Evolutionary conservation across 2,888 invertebrate species (phyloP).

Genomic region (Mactromeris polynyma): DNA sequence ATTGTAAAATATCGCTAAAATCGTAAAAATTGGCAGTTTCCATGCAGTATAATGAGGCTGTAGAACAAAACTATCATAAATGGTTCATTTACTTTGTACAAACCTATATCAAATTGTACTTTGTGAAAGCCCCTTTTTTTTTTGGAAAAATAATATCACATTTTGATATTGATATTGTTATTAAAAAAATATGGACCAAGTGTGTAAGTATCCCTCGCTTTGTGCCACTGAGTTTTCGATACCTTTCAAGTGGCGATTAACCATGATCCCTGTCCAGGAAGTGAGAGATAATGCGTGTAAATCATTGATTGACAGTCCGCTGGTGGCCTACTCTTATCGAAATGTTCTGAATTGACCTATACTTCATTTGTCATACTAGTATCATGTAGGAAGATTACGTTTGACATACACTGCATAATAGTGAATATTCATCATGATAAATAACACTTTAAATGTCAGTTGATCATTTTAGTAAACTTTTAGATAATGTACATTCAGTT

Average conservation of each 20-base stretch:
- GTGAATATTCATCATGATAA: not conserved
- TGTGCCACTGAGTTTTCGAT: not conserved
- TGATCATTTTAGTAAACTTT: not conserved
- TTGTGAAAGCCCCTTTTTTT: too few species aligned
- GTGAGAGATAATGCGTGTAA: not conserved
- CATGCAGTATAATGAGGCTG: too few species aligned
- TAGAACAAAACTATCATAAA: too few species aligned
- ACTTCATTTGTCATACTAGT: not conserved
- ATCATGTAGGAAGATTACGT: not conserved
- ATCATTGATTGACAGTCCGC: constrained; percentile 4
- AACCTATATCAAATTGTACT: too few species aligned
- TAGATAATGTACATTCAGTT: not conserved
- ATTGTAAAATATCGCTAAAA: too few species aligned
- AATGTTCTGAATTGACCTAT: not conserved
- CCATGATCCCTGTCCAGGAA: not conserved
- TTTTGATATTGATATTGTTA: not conserved
- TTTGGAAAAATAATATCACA: not conserved
- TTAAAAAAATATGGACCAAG: not conserved
- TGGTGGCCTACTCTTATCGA: constrained; percentile 12
- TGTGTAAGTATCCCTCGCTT: not conserved
- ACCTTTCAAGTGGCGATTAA: not conserved
- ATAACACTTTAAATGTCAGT: not conserved
- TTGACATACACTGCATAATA: constrained; percentile 4
- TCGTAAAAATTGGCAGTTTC: too few species aligned
- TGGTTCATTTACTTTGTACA: too few species aligned